Conservation (phyloP, 2,797 vertebrate genomes). For the Spheniscus humboldti region DNA sequence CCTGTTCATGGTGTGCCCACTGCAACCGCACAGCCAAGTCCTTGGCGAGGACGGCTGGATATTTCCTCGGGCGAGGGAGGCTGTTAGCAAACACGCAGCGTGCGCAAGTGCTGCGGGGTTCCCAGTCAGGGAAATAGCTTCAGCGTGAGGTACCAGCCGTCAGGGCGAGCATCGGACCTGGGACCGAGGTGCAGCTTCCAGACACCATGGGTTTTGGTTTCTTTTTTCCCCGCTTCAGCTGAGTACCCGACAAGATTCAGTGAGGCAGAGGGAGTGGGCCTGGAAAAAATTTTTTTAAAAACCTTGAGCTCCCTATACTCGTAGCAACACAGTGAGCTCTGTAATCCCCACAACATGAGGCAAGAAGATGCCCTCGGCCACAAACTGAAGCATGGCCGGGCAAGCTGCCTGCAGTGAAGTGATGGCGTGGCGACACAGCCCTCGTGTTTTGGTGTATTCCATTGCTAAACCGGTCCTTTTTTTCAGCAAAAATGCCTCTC, state of each 20-base stretch:
- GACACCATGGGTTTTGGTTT: accelerated
- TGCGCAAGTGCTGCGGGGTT: neutral
- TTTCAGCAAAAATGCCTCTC: neutral
- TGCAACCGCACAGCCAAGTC: neutral
- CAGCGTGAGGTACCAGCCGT: accelerated
- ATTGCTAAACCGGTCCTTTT: neutral
- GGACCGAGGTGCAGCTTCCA: neutral
- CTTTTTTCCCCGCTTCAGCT: neutral
- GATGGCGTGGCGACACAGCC: accelerated
- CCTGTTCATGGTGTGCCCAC: neutral
- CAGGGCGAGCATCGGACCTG: accelerated
- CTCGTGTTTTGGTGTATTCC: neutral
- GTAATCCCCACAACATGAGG: neutral
- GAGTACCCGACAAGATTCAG: no score
- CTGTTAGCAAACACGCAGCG: neutral
- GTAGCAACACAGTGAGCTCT: neutral
- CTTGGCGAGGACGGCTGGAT: accelerated
- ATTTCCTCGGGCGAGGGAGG: neutral
- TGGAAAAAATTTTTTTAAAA: neutral
- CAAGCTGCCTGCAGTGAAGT: neutral
- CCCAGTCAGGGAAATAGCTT: neutral
- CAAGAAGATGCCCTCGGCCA: neutral
- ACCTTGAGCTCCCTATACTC: neutral
- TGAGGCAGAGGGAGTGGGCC: no score
- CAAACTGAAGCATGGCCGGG: neutral